Evolutionary conservation across 2,797 vertebrate genomes (phyloP), one percentile per base, ranked within the genome.

Genomic region (Platyrinchus mystaceus): DNA sequence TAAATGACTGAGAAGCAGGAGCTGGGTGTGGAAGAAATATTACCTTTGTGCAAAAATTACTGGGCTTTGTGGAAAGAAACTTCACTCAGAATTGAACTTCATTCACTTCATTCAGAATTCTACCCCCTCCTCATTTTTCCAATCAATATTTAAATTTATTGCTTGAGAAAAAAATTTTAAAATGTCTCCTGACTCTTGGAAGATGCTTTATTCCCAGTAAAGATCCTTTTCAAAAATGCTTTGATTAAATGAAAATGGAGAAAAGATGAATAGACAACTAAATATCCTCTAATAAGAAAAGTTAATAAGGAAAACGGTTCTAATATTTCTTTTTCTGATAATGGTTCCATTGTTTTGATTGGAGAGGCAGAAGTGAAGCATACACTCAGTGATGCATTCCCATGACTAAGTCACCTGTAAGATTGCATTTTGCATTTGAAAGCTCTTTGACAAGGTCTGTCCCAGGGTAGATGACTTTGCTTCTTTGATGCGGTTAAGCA

Each of bases 401-500:
- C 97, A 90, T 87, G 96, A 97, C 97, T 97, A 95, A 94, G 97
- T 97, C 85, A 97, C 98, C 98, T 98, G 98, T 98, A 97, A 98
- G 98, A 97, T 71, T 94, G 96, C 97, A 96, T 97, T 97, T 96
- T 98, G 94, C 96, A 96, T 98, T 98, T 97, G 97, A 98, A 98
- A 98, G 96, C 90, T 92, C 93, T 97, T 97, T 97, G 96, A 97
- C 93, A 98, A 82, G 74, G 88, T 86, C 71, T 90, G 77, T 96
- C 97, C 96, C 95, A 94, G 95, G 92, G 88, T 87, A 87, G 94
- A 94, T 95, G 81, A 83, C 89, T 71, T 50, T 34, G 82, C 50
- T 89, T 44, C 98, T 98, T 98, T 98, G 98, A 98, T 98, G 98
- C 71, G 59, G 97, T 97, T 95, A 97, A 95, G 94, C 93, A 96